phyloP scores from a whole-genome alignment of 35 echinoderm and acorn worm genomes.

The Acanthaster planci region DNA sequence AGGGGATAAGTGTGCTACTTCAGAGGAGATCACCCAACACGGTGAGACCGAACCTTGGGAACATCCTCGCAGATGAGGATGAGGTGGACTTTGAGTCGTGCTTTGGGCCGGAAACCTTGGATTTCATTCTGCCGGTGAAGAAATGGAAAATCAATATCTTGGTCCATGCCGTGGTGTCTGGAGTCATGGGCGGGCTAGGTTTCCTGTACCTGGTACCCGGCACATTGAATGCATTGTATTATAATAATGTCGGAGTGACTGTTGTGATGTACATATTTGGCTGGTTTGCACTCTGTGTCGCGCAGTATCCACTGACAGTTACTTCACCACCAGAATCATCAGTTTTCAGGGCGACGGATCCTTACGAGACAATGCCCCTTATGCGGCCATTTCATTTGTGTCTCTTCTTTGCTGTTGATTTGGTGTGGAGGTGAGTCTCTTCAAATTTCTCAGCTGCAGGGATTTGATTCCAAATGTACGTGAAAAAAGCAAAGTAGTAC shows the following conservation, averaged over 20 bases:
- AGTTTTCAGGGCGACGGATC: constrained; percentile 77
- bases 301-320: constrained; percentile 88
- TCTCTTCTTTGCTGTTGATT: constrained; percentile 59
- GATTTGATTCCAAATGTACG: too few species aligned
- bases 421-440: constrained; percentile 77
- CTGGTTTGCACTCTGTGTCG: constrained; percentile 82
- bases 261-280: constrained; percentile 76
- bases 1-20: constrained; percentile 51
- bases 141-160: constrained; percentile 85
- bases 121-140: constrained; percentile 84
- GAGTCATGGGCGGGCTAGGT: constrained; percentile 75
- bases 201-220: constrained; percentile 78
- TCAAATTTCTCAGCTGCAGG: too few species aligned
- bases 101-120: constrained; percentile 57
- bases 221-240: constrained; percentile 69
- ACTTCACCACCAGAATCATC: constrained; percentile 80
- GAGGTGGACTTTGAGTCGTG: constrained; percentile 94
- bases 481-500: too few species aligned
- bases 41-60: constrained; percentile 36
- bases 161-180: constrained; percentile 68
- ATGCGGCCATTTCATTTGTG: constrained; percentile 82
- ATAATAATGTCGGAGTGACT: constrained; percentile 62
- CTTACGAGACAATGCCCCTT: constrained; percentile 64
- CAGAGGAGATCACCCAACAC: constrained; percentile 44
- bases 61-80: constrained; percentile 90